A percentile compares a stretch with the other conserved stretches of the same genome.
Evolutionary conservation across 2,888 invertebrate species (phyloP).

Genomic region (Brachyopa scutellaris): DNA sequence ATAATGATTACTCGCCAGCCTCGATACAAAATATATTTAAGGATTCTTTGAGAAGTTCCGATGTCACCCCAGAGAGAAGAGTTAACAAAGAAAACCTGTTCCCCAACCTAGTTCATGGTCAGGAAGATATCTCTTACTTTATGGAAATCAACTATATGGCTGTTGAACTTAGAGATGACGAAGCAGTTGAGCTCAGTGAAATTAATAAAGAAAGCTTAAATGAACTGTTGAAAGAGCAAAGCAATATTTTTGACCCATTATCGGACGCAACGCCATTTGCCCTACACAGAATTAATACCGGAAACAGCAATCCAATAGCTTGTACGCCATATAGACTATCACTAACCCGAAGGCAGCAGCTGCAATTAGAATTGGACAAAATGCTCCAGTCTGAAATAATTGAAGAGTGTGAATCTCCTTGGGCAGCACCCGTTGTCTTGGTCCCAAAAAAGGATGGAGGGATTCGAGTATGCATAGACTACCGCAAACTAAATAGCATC

Average conservation of each 20-base stretch:
- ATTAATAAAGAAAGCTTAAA: neutral
- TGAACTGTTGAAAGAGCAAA: neutral
- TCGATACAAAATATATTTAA: neutral
- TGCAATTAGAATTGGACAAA: constrained; percentile 73
- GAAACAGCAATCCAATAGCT: constrained; percentile 76
- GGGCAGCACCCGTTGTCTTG: constrained; percentile 50
- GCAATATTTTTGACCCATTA: neutral
- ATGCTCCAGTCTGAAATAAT: constrained; percentile 64
- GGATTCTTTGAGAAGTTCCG: neutral
- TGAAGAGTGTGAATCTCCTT: constrained; percentile 39
- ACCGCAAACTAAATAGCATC: constrained; percentile 74
- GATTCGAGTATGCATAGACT: constrained; percentile 74
- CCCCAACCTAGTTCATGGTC: neutral
- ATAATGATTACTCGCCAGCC: neutral
- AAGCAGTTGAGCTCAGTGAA: neutral
- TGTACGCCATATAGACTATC: constrained; percentile 77
- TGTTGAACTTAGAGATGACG: neutral
- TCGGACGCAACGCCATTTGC: neutral
- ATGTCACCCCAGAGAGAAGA: neutral
- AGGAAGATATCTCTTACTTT: constrained; percentile 12
- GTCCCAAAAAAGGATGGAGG: constrained; percentile 74
- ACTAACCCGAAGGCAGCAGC: constrained; percentile 67
- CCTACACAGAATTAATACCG: constrained; percentile 76
- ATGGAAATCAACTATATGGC: constrained; percentile 1
- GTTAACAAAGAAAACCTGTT: neutral